Evolutionary conservation across 2,888 invertebrate species (phyloP).

Genomic region (Pollenia angustigena): DNA sequence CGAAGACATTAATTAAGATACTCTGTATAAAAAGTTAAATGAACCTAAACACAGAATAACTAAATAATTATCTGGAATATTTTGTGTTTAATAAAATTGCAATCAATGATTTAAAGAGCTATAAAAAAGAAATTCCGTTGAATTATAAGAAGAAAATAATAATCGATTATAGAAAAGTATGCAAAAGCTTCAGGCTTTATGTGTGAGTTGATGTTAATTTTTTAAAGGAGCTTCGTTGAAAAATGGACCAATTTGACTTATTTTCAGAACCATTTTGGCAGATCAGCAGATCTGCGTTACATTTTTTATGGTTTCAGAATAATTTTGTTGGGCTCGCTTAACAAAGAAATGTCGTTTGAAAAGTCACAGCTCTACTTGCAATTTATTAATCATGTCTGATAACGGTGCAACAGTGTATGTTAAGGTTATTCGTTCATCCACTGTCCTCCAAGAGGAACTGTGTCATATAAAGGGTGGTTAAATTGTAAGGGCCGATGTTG

Average conservation of each 20-base stretch:
- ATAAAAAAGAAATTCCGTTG: no score
- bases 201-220: no score
- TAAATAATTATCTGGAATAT: not conserved
- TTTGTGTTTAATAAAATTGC: not conserved
- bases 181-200: no score
- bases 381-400: constrained; percentile 39
- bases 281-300: constrained; percentile 21
- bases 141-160: not conserved
- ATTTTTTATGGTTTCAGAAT: constrained; percentile 44
- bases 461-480: no score
- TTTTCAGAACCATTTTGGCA: constrained; percentile 17
- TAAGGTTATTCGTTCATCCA: constrained; percentile 39
- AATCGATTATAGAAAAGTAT: no score
- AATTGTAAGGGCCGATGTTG: no score
- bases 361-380: constrained; percentile 38
- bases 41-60: not conserved
- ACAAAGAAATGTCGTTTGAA: constrained; percentile 54
- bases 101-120: not conserved
- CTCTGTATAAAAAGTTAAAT: constrained; percentile 13
- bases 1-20: not conserved
- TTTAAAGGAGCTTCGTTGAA: no score
- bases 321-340: constrained; percentile 47
- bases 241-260: no score
- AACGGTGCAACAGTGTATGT: constrained; percentile 48
- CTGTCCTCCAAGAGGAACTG: constrained; percentile 37